Evolutionary conservation across 2,888 invertebrate genomes (phyloP).

Genomic region (Netelia melanura): DNA sequence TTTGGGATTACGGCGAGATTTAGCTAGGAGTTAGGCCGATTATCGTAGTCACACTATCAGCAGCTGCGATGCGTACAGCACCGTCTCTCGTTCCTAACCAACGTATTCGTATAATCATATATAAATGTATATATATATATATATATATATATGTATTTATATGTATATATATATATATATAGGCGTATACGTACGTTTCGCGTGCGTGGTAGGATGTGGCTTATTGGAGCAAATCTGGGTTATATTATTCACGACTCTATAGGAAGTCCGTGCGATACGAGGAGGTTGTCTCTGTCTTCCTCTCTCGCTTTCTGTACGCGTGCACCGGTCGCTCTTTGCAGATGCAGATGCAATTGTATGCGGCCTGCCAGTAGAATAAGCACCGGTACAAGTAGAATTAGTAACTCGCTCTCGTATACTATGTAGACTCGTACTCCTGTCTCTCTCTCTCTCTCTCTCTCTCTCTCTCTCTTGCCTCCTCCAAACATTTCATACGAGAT

Average conservation of each 20-base stretch:
- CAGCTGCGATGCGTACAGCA: neutral
- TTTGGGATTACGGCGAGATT: neutral
- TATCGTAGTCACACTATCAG: neutral
- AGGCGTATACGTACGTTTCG: slow-evolving; percentile 32
- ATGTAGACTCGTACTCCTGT: too few species aligned
- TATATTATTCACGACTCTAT: slow-evolving; percentile 77
- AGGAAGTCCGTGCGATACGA: slow-evolving; percentile 65
- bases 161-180: slow-evolving; percentile 13
- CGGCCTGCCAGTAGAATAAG: slow-evolving; percentile 56
- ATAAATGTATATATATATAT: neutral
- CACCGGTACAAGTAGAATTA: slow-evolving; percentile 55
- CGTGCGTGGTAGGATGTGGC: slow-evolving; percentile 80
- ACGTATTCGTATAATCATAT: neutral
- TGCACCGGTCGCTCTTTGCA: slow-evolving; percentile 37
- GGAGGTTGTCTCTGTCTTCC: slow-evolving; percentile 42
- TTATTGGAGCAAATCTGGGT: slow-evolving; percentile 83
- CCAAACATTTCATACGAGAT: slow-evolving; percentile 51
- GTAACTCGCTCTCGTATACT: slow-evolving; percentile 6
- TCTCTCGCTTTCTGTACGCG: slow-evolving; percentile 16
- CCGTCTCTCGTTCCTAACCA: neutral
- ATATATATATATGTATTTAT: neutral
- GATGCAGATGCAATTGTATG: slow-evolving; percentile 66
- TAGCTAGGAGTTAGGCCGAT: neutral
- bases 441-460: too few species aligned
- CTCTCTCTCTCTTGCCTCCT: neutral